Conservation (phyloP, 2,888 invertebrate species). For the Nomada ruficornis region DNA sequence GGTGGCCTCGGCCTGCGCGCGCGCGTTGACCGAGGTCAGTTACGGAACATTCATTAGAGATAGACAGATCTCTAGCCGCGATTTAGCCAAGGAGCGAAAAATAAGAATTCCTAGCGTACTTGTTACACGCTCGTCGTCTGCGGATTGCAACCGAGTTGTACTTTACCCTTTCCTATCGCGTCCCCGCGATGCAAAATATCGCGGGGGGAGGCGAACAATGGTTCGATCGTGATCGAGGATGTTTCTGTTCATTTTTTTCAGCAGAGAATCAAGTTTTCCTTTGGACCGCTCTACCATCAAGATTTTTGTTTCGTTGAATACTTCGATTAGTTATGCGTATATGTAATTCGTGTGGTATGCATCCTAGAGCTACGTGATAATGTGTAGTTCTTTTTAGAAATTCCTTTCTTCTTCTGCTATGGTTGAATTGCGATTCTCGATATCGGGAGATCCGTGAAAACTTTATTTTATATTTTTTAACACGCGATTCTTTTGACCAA, state of each 20-base stretch:
- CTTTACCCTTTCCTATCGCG: slow-evolving; percentile 67
- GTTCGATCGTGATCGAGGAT: background rate
- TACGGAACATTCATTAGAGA: slow-evolving; percentile 20
- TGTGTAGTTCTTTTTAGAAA: too few species aligned
- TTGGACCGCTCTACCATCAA: too few species aligned
- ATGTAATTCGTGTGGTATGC: too few species aligned
- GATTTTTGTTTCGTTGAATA: too few species aligned
- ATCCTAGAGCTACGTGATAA: too few species aligned
- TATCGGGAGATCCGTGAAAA: too few species aligned
- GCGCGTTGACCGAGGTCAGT: slow-evolving; percentile 54
- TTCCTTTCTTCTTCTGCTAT: too few species aligned
- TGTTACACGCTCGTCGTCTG: slow-evolving; percentile 49
- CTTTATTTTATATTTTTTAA: too few species aligned
- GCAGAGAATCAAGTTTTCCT: too few species aligned
- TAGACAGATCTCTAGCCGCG: slow-evolving; percentile 43
- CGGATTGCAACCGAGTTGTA: slow-evolving; percentile 78
- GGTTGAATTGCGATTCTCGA: too few species aligned
- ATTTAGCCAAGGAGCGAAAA: slow-evolving; percentile 49
- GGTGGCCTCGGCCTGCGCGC: slow-evolving; percentile 68
- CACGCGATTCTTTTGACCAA: too few species aligned
- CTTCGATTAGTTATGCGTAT: too few species aligned
- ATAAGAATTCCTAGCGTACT: slow-evolving; percentile 62
- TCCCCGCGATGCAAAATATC: slow-evolving; percentile 2
- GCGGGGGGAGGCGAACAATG: background rate
- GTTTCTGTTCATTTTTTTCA: background rate